phyloP scores from a whole-genome alignment of 2,888 invertebrate genomes.

The Drosophila testacea region DNA sequence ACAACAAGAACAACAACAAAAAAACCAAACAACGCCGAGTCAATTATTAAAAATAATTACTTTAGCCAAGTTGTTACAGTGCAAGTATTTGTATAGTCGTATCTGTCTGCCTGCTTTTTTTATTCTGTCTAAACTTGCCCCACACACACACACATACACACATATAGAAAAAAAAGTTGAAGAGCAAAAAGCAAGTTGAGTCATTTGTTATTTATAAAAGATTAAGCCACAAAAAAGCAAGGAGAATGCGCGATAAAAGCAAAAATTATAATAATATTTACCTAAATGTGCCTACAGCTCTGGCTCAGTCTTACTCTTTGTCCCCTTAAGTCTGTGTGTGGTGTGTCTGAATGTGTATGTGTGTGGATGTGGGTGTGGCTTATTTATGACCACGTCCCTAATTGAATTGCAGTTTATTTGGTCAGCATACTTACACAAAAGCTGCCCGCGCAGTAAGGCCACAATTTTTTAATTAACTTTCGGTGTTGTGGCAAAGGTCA shows the following conservation, averaged over 20 bases:
- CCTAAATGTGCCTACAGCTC: slow-evolving; percentile 65
- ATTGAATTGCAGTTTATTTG: slow-evolving; percentile 81
- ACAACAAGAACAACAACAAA: slow-evolving; percentile 20
- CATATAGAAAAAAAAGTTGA: slow-evolving; percentile 22
- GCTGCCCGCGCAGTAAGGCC: slow-evolving; percentile 52
- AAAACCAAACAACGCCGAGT: slow-evolving; percentile 65
- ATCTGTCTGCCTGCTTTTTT: slow-evolving; percentile 17
- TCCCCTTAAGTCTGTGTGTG: slow-evolving; percentile 10
- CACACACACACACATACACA: slow-evolving; percentile 18
- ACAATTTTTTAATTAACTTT: slow-evolving; percentile 81
- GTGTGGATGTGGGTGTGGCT: slow-evolving; percentile 48
- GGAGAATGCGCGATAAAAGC: slow-evolving; percentile 28
- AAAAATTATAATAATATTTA: slow-evolving; percentile 79
- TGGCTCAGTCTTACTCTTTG: slow-evolving; percentile 5
- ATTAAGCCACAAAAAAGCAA: slow-evolving; percentile 60
- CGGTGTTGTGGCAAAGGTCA: slow-evolving; percentile 55
- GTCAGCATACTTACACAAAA: slow-evolving; percentile 63
- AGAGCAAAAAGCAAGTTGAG: slow-evolving; percentile 54
- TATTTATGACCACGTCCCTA: slow-evolving; percentile 76
- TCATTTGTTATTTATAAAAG: slow-evolving; percentile 78
- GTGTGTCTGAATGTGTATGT: not conserved
- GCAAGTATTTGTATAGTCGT: slow-evolving; percentile 31
- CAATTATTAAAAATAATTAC: slow-evolving; percentile 81
- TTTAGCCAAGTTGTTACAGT: slow-evolving; percentile 70
- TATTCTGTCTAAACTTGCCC: slow-evolving; percentile 18